A percentile compares a stretch with the other conserved stretches of the same genome.
phyloP scores from a whole-genome alignment of 2,797 vertebrate genomes.

The Catamblyrhynchus diadema region DNA sequence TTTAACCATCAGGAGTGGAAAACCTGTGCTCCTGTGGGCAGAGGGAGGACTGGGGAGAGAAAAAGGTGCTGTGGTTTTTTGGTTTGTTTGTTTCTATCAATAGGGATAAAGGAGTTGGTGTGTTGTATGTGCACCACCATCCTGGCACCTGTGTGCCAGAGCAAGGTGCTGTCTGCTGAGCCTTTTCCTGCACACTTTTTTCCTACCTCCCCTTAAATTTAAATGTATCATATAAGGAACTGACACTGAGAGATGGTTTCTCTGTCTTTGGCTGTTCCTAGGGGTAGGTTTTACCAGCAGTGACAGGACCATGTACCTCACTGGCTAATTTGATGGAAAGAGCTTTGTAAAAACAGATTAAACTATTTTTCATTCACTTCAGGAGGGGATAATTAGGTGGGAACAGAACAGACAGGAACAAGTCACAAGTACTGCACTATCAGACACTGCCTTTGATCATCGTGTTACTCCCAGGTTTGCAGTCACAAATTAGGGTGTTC shows the following conservation, averaged over 20 bases:
- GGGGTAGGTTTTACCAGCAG: background rate
- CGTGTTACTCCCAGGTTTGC: background rate
- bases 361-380: slow-evolving; percentile 29
- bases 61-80: fast-evolving
- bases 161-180: background rate
- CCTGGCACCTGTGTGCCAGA: background rate
- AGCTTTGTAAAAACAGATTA: slow-evolving; percentile 62
- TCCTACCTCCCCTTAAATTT: background rate
- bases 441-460: slow-evolving; percentile 46
- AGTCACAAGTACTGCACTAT: slow-evolving; percentile 35
- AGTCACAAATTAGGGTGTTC: slow-evolving; percentile 35
- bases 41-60: background rate
- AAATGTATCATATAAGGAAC: slow-evolving; percentile 19
- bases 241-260: background rate
- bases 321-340: slow-evolving; percentile 53
- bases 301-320: background rate
- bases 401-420: slow-evolving; percentile 42
- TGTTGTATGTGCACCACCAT: background rate
- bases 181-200: fast-evolving
- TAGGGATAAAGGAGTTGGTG: background rate
- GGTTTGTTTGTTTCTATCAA: background rate
- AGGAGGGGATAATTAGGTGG: slow-evolving; percentile 67
- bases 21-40: background rate
- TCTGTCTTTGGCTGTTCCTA: slow-evolving; percentile 22
- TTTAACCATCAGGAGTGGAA: background rate